Evolutionary conservation across 1,140 invertebrate species (phyloP), one percentile per base, ranked within the genome.

Genomic region (Sogatella furcifera): DNA sequence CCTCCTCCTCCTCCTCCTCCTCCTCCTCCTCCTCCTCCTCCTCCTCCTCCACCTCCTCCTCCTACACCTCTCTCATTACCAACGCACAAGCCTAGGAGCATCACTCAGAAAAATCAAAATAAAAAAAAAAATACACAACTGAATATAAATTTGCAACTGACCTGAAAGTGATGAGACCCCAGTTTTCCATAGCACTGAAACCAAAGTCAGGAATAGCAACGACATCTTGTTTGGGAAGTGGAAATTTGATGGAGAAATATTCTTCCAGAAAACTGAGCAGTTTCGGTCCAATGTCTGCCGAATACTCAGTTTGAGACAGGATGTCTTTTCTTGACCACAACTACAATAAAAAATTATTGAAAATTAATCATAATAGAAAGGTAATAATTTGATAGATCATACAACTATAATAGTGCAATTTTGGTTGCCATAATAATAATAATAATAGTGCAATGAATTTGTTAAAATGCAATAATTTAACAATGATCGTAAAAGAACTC

Each of bases 111-210:
- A 11, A 15, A 54, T 17, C 2, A 34, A 34, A 38, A 15, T 59
- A 10, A 4, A 22, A 28, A 2, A 53, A 13, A 17, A 17, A n/a
- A n/a, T n/a, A n/a, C n/a, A n/a, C 24, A 17, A 24, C 2, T 5
- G 10, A 5, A n/a, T 42, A 2, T 57, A 31, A 55, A 19, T 54
- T 2, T 49, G n/a, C n/a, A 15, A 52, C 59, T 59, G 43, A 77
- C 76, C 79, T 73, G 63, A 81, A 84, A 1, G 78, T 81, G 2
- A 84, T 75, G 0, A 84, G 69, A 10, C 83, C 83, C 82, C 87
- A 92, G 72, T 91, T 89, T 69, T 92, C 89, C 89, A 92, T 92
- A 22, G 89, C 92, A 34, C 85, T 88, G 0, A 88, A 83, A 1
- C 78, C 76, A 73, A 94, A 95, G 63, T 89, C 81, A 2, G 87